Evolutionary conservation across 2,888 invertebrate genomes (phyloP).

Genomic region (Brachyptera putata): DNA sequence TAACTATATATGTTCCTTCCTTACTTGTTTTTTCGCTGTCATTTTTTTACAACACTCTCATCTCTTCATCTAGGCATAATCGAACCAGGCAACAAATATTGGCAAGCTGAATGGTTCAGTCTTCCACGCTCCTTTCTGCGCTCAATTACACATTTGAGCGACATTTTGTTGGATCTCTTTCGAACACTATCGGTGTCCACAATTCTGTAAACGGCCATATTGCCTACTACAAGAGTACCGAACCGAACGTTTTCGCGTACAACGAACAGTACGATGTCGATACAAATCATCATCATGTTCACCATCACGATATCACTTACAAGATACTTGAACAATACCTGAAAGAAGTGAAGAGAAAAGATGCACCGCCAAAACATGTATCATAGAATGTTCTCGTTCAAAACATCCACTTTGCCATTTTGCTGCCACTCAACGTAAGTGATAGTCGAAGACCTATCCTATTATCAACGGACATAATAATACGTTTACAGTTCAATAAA

Average conservation of each 20-base stretch:
- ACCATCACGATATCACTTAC: not conserved
- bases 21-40: not conserved
- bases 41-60: not conserved
- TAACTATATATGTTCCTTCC: constrained; percentile 21
- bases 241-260: not conserved
- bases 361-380: not conserved
- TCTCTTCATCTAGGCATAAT: not conserved
- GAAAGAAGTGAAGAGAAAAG: not conserved
- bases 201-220: no score
- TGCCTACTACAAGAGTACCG: no score
- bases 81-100: no score
- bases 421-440: constrained; percentile 8
- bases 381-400: not conserved
- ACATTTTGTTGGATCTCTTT: not conserved
- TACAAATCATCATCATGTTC: not conserved
- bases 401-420: constrained; percentile 3
- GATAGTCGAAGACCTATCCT: constrained; percentile 1
- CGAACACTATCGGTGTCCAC: constrained; percentile 1
- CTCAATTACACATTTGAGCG: constrained; percentile 7
- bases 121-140: not conserved
- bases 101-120: no score
- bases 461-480: no score
- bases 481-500: not conserved
- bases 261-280: not conserved
- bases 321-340: not conserved